Percentiles rank a stretch among this genome's conserved stretches.
These are phyloP conservation scores for Amblyopsis hoosieri DNA, from an alignment of 2,797 vertebrate genomes.

Conservation along the genomic window DNA sequence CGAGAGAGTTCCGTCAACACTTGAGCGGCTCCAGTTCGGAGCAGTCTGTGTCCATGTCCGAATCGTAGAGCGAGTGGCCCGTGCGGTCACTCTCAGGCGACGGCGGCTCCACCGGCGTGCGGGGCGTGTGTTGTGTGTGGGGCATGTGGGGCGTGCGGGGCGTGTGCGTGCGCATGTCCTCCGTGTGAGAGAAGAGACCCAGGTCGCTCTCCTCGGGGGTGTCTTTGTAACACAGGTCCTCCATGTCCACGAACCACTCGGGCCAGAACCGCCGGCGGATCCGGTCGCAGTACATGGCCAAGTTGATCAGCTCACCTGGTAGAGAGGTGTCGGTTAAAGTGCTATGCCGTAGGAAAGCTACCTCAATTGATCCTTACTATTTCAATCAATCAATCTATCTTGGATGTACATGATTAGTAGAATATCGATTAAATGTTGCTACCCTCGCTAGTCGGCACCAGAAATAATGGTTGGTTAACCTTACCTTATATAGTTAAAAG, in stretches of 20 bases:
- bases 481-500: too few relatives aligned
- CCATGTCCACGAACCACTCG: slow-evolving; percentile 94
- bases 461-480: too few relatives aligned
- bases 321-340: neutral
- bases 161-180: slow-evolving; percentile 68
- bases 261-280: slow-evolving; percentile 97
- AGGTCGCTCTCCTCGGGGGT: slow-evolving; percentile 85
- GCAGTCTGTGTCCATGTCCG: slow-evolving; percentile 95
- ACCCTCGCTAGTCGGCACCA: too few relatives aligned
- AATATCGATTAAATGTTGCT: too few relatives aligned
- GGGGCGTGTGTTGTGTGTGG: slow-evolving; percentile 75
- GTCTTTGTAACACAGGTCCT: slow-evolving; percentile 86
- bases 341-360: too few relatives aligned
- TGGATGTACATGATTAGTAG: too few relatives aligned
- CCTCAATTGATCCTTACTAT: too few relatives aligned
- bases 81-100: slow-evolving; percentile 94
- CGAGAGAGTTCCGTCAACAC: slow-evolving; percentile 62
- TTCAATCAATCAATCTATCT: too few relatives aligned
- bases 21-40: slow-evolving; percentile 91
- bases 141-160: slow-evolving; percentile 57
- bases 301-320: slow-evolving; percentile 95
- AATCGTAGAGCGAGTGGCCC: slow-evolving; percentile 93
- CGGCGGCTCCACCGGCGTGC: slow-evolving; percentile 48
- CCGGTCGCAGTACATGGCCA: slow-evolving; percentile 99
- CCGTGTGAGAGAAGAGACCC: slow-evolving; percentile 92